A percentile compares a stretch with the other conserved stretches of the same genome.
phyloP scores from a whole-genome alignment of 2,113 vertebrate genomes.

The Epinephelus cyanopodus region DNA sequence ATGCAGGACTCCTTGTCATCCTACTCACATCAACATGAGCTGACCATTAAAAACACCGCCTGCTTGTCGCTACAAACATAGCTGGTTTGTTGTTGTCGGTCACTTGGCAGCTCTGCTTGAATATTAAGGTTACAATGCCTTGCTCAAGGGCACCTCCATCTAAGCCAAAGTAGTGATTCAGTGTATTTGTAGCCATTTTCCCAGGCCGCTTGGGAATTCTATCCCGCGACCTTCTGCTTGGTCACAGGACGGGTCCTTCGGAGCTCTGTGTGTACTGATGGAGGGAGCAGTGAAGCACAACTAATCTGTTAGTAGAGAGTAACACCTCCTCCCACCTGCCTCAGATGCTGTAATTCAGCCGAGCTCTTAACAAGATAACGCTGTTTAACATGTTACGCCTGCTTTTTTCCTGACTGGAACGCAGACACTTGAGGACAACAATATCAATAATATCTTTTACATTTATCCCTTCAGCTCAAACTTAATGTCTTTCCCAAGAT shows the following conservation, averaged over 20 bases:
- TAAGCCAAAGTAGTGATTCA: not conserved
- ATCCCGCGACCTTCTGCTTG: constrained; percentile 30
- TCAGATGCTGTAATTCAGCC: constrained; percentile 63
- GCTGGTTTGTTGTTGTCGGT: no score
- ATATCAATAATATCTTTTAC: not conserved
- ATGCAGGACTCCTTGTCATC: not conserved
- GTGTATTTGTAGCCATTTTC: constrained; percentile 24
- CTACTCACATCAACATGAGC: not conserved
- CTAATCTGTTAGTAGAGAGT: constrained; percentile 64
- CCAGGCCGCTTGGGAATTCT: constrained; percentile 28
- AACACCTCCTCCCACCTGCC: constrained; percentile 33
- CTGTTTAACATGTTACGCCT: constrained; percentile 41
- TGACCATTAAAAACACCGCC: not conserved
- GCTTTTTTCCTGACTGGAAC: constrained; percentile 28
- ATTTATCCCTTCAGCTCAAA: not conserved
- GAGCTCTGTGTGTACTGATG: constrained; percentile 41
- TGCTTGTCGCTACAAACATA: not conserved
- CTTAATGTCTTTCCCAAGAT: not conserved
- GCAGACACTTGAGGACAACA: not conserved
- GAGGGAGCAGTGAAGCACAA: constrained; percentile 52
- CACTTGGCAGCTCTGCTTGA: not conserved
- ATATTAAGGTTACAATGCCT: not conserved
- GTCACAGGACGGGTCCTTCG: constrained; percentile 24
- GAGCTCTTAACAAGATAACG: constrained; percentile 71
- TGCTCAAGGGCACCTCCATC: constrained; percentile 14